Evolutionary conservation across 2,888 invertebrate genomes (phyloP), one percentile per base, ranked within the genome.

Genomic region (Melangyna quadrimaculata): DNA sequence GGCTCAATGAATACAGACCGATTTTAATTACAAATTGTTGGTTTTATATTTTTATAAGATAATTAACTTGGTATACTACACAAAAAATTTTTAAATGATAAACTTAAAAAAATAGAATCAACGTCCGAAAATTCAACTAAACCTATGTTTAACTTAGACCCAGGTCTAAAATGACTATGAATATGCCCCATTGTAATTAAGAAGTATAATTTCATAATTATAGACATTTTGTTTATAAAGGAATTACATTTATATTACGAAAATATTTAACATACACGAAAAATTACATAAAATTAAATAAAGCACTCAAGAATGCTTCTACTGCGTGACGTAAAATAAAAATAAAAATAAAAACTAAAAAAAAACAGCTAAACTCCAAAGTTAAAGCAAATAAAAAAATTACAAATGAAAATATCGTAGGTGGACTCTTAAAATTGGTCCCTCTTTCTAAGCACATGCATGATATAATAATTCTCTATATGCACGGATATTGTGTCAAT

Each of bases 401-500:
- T 19, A n/a, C n/a, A 22, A 37, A 40, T 43, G 3, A 17, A 59
- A 63, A 43, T 27, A 63, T 48, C 48, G 35, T 51, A 67, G 67
- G 67, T 67, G 51, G 65, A 45, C 45, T 19, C 6, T 19, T 7
- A 32, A 45, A 65, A 65, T 65, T 65, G 43, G 19, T 45, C 45
- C 19, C 45, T 8, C n/a, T n/a, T n/a, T n/a, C n/a, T 59, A 61
- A 24, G n/a, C 17, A 19, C 17, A 59, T 53, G 61, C 55, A 65
- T 61, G 74, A 74, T 63, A 74, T 40, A 69, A 74, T 29, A 53
- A 80, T 22, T 61, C 69, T 61, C 69, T 63, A 24, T 75, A 72
- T 67, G 43, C 53, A 70, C 55, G 65, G 71, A 72, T 75, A 81
- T 51, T 82, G 72, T 82, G 71, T 82, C 82, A 78, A 61, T 82